Evolutionary conservation across 2,113 vertebrate genomes (phyloP), one percentile per base, ranked within the genome.

Genomic region (Poeciliopsis occidentalis): DNA sequence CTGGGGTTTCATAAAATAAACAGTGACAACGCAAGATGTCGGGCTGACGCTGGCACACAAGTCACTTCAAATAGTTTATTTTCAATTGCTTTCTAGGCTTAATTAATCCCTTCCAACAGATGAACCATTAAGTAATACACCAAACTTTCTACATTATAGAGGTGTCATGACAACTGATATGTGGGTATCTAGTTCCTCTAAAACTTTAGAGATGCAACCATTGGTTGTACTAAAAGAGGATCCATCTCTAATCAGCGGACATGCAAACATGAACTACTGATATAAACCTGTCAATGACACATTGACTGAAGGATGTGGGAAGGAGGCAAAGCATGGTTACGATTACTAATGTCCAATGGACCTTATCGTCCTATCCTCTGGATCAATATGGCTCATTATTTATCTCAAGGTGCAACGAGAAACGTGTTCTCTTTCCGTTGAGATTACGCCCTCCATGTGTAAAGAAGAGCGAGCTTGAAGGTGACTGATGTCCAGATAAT

Each of bases 351-450:
- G 81, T 70, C 73, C 84, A 78, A 62, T 80, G 62, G 15, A 82
- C 67, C 78, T 64, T 44, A 78, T 83, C 76, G 66, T 70, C 72
- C 88, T 77, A 82, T 80, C 73, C 41, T 26, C 2, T 0, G 2
- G 73, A 89, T 91, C 85, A 85, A 92, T 92, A 85, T 73, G 29
- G 44, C 47, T 65, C 79, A 87, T 83, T 87, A 86, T 83, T 90
- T 37, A 91, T 87, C 72, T 68, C 60, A 61, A 91, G 83, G 27
- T 74, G 29, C 29, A 67, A 88, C 89, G 71, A 89, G 86, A 90
- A 89, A 88, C 88, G 84, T 81, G 85, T 75, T 47, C 64, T 57
- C 72, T 79, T 83, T 63, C 73, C 76, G 54, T 82, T 76, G 8
- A 11, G 39, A 70, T 67, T 54, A 67, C 73, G 61, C 44, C n/a